Conservation (phyloP, 1,140 invertebrate genomes). For the Bombus turneri region DNA sequence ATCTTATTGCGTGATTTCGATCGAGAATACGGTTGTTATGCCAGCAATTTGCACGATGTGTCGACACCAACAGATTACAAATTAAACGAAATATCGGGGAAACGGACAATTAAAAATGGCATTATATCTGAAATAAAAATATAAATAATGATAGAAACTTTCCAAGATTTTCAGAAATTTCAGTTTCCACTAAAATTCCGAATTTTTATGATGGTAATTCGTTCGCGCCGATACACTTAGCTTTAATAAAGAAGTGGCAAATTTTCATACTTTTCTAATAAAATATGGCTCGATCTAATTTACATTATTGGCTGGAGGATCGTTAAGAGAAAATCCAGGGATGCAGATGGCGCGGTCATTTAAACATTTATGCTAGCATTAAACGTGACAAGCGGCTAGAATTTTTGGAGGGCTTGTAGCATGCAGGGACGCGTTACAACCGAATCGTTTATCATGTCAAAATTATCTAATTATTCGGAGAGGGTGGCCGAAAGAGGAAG, state of each 20-base stretch:
- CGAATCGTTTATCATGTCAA: conserved; percentile 37
- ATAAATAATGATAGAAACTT: too few relatives aligned
- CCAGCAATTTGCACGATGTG: not conserved
- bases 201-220: too few relatives aligned
- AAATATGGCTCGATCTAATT: not conserved
- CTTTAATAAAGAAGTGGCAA: too few relatives aligned
- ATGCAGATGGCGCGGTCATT: not conserved
- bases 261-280: too few relatives aligned
- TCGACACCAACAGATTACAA: not conserved
- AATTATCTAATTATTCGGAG: conserved; percentile 52
- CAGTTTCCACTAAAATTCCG: too few relatives aligned
- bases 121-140: too few relatives aligned
- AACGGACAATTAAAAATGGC: too few relatives aligned
- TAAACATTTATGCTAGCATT: not conserved
- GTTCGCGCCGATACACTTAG: too few relatives aligned
- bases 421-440: not conserved
- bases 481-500: not conserved
- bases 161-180: too few relatives aligned
- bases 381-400: not conserved
- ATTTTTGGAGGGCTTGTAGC: conserved; percentile 25
- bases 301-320: not conserved
- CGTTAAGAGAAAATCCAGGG: not conserved
- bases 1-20: conserved; percentile 23
- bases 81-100: not conserved
- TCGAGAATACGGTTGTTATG: not conserved